Evolutionary conservation across 2,888 invertebrate species (phyloP), one percentile per base, ranked within the genome.

Genomic region (Sinhomidia bicolor): DNA sequence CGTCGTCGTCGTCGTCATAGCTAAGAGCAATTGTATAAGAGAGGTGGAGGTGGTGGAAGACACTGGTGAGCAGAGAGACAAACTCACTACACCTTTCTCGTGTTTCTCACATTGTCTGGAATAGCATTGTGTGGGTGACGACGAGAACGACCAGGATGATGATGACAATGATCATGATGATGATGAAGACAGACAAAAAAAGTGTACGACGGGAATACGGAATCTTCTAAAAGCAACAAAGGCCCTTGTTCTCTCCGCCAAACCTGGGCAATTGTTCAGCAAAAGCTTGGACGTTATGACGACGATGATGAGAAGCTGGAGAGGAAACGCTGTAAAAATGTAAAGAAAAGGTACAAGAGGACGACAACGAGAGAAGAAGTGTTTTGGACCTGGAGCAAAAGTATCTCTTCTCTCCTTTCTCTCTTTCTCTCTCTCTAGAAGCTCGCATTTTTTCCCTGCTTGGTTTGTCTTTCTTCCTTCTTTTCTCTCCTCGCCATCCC

Each of bases 341-440:
- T 26, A 51, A 76, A 51, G 17, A 17, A 68, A 12, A 65, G 29
- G 29, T 1, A 20, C 2, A 41, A 12, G 4, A 68, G 36, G 32
- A 68, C 10, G 65, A 14, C 32, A 32, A 20, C 41, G n/a, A 26
- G 10, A 20, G 76, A 76, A 51, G 26, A 17, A 23, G 41, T 68
- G 41, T 36, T 68, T 0, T 71, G 71, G 41, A 71, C 71, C 71
- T 71, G 20, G 23, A 71, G 44, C 20, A 44, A 71, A 36, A 60
- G 23, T 57, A 65, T 65, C 44, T 74, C 47, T 36, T 14, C 17
- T 14, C 71, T 36, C 41, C 71, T 20, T 71, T 41, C 41, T 41
- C 41, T 71, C 17, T 41, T 23, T 10, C n/a, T 17, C n/a, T 71
- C 44, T 71, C 17, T 32, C 65, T 23, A n/a, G n/a, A n/a, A n/a